Evolutionary conservation across 2,797 vertebrate species (phyloP).

Genomic region (Liasis olivaceus): DNA sequence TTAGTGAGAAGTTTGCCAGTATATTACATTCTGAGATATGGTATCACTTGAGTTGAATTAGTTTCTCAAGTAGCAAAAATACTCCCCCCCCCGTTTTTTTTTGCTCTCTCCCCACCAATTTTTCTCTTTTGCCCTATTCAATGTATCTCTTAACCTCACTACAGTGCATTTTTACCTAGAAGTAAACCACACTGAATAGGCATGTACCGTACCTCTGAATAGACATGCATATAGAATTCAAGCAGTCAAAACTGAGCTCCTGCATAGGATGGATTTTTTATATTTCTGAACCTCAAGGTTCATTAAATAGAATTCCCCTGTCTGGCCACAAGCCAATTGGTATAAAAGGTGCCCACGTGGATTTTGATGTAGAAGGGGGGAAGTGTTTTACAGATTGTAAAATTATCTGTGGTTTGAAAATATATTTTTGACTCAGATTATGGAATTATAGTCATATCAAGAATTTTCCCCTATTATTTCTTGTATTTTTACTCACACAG

Average conservation of each 20-base stretch:
- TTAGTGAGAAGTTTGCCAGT: not conserved
- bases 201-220: not conserved
- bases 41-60: not conserved
- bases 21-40: not conserved
- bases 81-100: not conserved
- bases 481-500: not conserved
- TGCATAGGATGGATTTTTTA: not conserved
- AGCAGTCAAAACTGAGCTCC: not conserved
- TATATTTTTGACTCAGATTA: not conserved
- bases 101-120: too few species aligned
- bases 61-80: not conserved
- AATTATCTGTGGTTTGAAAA: not conserved
- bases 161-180: not conserved
- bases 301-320: not conserved
- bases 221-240: not conserved
- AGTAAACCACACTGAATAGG: not conserved
- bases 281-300: not conserved
- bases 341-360: not conserved
- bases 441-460: not conserved
- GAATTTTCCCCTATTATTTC: not conserved
- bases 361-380: not conserved
- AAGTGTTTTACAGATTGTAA: not conserved
- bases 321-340: not conserved
- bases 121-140: not conserved
- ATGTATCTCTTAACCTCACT: not conserved